These are phyloP conservation scores for human DNA, from an alignment of 2,113 vertebrate genomes.

Conservation along the genomic window DNA sequence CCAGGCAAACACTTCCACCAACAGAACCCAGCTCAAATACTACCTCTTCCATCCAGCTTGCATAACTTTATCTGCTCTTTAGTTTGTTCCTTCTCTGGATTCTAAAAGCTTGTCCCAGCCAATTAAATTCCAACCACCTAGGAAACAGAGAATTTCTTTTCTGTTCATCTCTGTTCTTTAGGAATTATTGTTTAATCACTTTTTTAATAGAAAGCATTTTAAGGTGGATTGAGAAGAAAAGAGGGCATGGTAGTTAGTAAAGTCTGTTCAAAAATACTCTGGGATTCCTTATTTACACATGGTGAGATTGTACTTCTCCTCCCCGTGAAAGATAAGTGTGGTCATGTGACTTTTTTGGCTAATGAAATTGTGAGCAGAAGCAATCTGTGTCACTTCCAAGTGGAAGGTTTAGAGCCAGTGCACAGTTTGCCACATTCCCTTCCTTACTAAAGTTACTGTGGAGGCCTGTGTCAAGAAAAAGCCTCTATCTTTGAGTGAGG, in stretches of 20 bases:
- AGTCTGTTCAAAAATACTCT: not conserved
- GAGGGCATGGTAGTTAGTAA: not conserved
- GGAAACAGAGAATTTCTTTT: not conserved
- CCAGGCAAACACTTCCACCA: not conserved
- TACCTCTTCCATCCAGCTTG: not conserved
- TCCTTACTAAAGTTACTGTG: not conserved
- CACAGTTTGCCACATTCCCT: not conserved
- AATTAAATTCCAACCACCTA: not conserved
- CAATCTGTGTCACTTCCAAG: not conserved
- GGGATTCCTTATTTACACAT: not conserved
- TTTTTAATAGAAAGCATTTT: slow-evolving; percentile 6
- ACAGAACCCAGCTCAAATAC: not conserved
- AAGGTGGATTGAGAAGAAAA: not conserved
- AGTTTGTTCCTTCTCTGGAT: not conserved
- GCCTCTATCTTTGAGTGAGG: not conserved
- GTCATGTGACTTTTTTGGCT: not conserved
- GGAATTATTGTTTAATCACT: not conserved
- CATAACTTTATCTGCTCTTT: not conserved
- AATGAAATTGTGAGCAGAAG: not conserved
- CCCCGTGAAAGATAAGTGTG: not conserved
- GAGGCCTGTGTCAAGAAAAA: not conserved
- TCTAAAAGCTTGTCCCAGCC: not conserved
- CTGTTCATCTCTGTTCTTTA: not conserved
- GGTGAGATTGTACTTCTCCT: not conserved
- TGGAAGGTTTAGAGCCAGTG: not conserved